Conservation (phyloP, 1,140 invertebrate species). For the Mya arenaria region DNA sequence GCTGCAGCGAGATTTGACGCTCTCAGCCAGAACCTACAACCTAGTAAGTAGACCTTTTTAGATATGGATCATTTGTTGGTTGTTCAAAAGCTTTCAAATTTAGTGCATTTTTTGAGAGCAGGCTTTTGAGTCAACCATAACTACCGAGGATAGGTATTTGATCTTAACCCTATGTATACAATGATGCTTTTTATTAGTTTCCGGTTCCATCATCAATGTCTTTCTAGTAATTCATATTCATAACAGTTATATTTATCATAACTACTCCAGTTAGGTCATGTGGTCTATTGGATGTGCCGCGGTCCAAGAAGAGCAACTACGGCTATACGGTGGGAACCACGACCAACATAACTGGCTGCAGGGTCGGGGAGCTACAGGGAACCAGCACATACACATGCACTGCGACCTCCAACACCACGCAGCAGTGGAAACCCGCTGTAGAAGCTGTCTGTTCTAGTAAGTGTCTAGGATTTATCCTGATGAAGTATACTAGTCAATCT, state of each 20-base stretch:
- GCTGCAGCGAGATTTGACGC: conserved; percentile 13
- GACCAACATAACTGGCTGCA: conserved; percentile 37
- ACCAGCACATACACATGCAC: conserved; percentile 27
- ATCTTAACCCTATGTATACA: no score
- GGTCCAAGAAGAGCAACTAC: conserved; percentile 37
- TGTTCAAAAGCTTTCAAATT: no score
- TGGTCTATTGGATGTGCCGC: conserved; percentile 36
- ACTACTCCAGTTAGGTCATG: conserved; percentile 35
- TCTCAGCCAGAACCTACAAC: conserved; percentile 9
- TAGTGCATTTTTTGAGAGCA: no score
- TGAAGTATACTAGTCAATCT: no score
- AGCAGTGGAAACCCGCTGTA: conserved; percentile 33
- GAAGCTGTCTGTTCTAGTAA: conserved; percentile 30
- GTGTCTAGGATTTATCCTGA: no score
- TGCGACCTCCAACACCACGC: conserved; percentile 45
- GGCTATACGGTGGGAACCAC: conserved; percentile 33
- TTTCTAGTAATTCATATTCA: no score
- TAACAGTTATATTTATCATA: no score
- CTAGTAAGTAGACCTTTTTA: conserved; percentile 17
- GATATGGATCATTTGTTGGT: no score
- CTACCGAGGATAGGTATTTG: no score
- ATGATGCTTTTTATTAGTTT: no score
- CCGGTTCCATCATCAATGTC: no score
- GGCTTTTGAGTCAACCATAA: no score
- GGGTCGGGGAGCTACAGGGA: conserved; percentile 22